phyloP scores from a whole-genome alignment of 2,113 vertebrate species.

The Myotis davidii region DNA sequence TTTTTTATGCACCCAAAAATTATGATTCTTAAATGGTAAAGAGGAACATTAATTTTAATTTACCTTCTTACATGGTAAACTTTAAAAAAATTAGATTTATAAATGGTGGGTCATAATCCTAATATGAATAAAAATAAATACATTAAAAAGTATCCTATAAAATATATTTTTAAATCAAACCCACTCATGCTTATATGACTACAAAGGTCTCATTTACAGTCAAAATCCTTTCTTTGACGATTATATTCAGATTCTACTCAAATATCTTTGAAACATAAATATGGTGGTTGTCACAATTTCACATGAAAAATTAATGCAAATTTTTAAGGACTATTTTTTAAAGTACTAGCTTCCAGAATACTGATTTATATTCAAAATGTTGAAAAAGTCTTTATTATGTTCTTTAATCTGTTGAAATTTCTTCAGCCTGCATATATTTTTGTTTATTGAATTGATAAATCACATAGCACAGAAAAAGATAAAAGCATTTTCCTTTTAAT shows the following conservation, averaged over 20 bases:
- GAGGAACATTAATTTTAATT: background rate
- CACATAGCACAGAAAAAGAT: no score
- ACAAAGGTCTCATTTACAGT: background rate
- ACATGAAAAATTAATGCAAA: background rate
- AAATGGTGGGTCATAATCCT: background rate
- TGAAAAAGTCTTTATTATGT: no score
- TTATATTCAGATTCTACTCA: background rate
- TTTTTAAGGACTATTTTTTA: no score
- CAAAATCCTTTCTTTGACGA: background rate
- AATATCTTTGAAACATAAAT: background rate
- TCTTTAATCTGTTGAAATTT: no score
- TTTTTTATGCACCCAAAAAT: background rate
- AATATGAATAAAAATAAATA: background rate
- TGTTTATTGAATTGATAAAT: no score
- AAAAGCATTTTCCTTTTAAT: no score
- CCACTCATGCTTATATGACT: background rate
- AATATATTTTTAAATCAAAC: background rate
- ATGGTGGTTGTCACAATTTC: background rate
- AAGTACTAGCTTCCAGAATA: no score
- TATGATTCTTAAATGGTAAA: background rate
- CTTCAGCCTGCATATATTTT: no score
- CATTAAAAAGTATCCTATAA: background rate
- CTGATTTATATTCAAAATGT: no score
- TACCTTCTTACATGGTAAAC: background rate
- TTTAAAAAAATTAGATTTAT: background rate